These are phyloP conservation scores for Dicentrarchus labrax DNA, from an alignment of 2,113 vertebrate species.

Conservation along the genomic window DNA sequence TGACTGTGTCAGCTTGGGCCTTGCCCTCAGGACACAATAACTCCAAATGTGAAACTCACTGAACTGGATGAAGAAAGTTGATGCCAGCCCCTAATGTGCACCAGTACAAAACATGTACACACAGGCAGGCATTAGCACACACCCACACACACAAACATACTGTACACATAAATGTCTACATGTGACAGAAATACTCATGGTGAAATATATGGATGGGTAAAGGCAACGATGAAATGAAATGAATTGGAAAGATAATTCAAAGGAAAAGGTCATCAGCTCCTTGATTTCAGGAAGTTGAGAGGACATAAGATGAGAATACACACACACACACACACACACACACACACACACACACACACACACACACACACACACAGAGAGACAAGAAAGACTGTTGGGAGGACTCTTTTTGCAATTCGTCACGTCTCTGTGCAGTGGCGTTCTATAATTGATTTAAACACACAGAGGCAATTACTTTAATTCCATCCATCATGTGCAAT, in stretches of 20 bases:
- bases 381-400: conserved; percentile 35
- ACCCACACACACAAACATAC: conserved; percentile 3
- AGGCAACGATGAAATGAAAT: conserved; percentile 49
- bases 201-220: conserved; percentile 20
- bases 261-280: conserved; percentile 62
- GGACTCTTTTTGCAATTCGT: conserved; percentile 50
- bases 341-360: conserved; percentile 15
- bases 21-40: conserved; percentile 55
- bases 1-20: conserved; percentile 35
- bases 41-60: conserved; percentile 51
- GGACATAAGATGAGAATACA: not conserved
- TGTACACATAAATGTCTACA: conserved; percentile 1
- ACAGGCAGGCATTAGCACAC: not conserved
- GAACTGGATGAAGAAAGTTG: conserved; percentile 42
- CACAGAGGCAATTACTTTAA: conserved; percentile 80
- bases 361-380: not conserved
- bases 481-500: conserved; percentile 77
- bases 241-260: conserved; percentile 58
- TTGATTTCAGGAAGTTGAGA: conserved; percentile 32
- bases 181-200: conserved; percentile 29
- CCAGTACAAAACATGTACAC: conserved; percentile 12
- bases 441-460: conserved; percentile 78
- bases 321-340: too few relatives aligned
- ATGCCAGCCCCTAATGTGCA: conserved; percentile 38
- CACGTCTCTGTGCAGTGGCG: conserved; percentile 51